Conservation (phyloP, 2,888 invertebrate species). For the Tetragonisca angustula region DNA sequence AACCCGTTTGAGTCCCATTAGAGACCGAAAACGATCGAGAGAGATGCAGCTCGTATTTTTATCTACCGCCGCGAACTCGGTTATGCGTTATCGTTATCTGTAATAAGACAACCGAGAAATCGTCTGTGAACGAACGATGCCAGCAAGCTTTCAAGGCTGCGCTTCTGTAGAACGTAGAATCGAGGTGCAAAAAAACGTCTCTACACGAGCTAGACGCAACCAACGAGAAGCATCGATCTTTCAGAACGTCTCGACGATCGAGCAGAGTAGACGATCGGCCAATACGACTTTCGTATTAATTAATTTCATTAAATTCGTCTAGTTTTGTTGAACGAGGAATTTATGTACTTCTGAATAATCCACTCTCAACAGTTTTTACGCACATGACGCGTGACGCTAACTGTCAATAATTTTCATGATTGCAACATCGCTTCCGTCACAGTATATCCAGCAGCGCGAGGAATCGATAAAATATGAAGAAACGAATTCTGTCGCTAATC, state of each 20-base stretch:
- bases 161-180: not conserved
- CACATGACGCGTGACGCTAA: too few species aligned
- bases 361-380: not conserved
- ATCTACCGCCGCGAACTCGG: not conserved
- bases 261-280: not conserved
- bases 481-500: too few species aligned
- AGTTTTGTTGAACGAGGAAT: not conserved
- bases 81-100: constrained; percentile 28
- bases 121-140: not conserved
- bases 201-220: too few species aligned
- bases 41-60: constrained; percentile 17
- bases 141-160: constrained; percentile 14
- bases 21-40: not conserved
- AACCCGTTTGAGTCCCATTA: not conserved
- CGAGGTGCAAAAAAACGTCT: constrained; percentile 22
- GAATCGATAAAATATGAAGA: too few species aligned
- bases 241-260: constrained; percentile 6
- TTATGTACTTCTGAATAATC: not conserved
- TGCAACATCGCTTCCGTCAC: too few species aligned
- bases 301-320: not conserved
- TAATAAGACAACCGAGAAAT: constrained; percentile 14
- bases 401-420: too few species aligned
- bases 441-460: too few species aligned
- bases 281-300: not conserved
- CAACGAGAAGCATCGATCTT: constrained; percentile 3